phyloP scores from a whole-genome alignment of 2,797 vertebrate species.

The Sebastes minor region DNA sequence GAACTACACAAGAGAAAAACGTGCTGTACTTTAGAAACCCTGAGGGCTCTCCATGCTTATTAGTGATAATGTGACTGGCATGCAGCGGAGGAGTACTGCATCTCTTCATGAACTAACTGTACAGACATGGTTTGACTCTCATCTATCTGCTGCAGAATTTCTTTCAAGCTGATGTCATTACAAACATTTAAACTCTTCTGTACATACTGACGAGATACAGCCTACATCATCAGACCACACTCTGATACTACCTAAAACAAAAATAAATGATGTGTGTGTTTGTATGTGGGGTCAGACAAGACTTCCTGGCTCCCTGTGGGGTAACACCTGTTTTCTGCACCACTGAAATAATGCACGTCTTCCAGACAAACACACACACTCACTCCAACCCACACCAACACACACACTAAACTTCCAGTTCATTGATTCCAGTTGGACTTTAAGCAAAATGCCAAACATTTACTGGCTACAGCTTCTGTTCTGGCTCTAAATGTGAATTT shows the following conservation, averaged over 20 bases:
- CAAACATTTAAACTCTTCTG: background rate
- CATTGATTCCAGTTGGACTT: background rate
- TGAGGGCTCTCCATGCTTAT: background rate
- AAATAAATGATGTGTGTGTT: background rate
- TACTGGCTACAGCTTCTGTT: background rate
- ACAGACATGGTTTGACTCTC: background rate
- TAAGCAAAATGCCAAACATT: background rate
- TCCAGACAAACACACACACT: background rate
- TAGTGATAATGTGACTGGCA: constrained; percentile 5
- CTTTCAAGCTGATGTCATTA: constrained; percentile 24
- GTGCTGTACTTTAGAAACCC: background rate
- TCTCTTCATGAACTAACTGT: background rate
- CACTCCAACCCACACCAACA: background rate
- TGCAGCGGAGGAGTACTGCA: background rate
- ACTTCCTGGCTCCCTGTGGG: constrained; percentile 21
- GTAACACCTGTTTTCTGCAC: constrained; percentile 46
- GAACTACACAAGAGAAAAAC: constrained; percentile 12
- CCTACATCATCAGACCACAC: background rate
- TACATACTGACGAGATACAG: background rate
- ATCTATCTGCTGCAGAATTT: constrained; percentile 18
- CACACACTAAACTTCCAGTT: background rate
- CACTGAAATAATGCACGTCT: background rate
- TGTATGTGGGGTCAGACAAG: background rate
- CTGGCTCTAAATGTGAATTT: background rate
- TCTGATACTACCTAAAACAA: background rate